Percentiles rank a stretch among this genome's conserved stretches.
These are phyloP conservation scores for Clivina fossor DNA, from an alignment of 2,888 invertebrate species.

Conservation along the genomic window DNA sequence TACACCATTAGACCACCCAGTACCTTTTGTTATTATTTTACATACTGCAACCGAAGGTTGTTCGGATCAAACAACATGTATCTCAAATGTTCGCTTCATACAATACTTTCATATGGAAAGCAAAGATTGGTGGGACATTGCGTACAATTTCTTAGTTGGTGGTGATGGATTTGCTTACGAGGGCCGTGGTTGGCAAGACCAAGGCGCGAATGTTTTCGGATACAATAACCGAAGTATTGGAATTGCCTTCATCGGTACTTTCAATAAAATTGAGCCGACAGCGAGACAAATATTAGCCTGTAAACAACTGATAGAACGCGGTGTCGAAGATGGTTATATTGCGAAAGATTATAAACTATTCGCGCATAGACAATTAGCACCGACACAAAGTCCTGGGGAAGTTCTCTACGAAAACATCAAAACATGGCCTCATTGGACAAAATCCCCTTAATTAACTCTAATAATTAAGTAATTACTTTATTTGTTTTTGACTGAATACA, in stretches of 20 bases:
- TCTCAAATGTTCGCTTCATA: conserved; percentile 61
- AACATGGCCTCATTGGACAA: conserved; percentile 68
- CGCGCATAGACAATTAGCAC: conserved; percentile 67
- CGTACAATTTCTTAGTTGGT: conserved; percentile 77
- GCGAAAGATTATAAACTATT: conserved; percentile 65
- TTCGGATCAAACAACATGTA: conserved; percentile 59
- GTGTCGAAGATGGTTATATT: conserved; percentile 64
- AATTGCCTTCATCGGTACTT: conserved; percentile 74
- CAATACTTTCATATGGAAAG: conserved; percentile 73
- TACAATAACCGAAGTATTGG: conserved; percentile 69
- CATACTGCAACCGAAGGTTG: conserved; percentile 69
- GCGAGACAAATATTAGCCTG: conserved; percentile 63
- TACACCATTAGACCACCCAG: conserved; percentile 53
- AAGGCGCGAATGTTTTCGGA: conserved; percentile 70
- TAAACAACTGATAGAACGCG: conserved; percentile 62
- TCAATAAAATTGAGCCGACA: conserved; percentile 58
- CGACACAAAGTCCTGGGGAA: conserved; percentile 70
- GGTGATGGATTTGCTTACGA: conserved; percentile 75
- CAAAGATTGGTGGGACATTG: conserved; percentile 66
- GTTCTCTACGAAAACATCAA: conserved; percentile 64
- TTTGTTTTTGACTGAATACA: no score
- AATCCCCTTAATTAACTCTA: no score
- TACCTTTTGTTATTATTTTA: conserved; percentile 61
- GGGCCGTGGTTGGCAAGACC: conserved; percentile 73
- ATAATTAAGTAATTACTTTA: no score